Evolutionary conservation across 2,888 invertebrate species (phyloP).

Genomic region (Papilio gigon): DNA sequence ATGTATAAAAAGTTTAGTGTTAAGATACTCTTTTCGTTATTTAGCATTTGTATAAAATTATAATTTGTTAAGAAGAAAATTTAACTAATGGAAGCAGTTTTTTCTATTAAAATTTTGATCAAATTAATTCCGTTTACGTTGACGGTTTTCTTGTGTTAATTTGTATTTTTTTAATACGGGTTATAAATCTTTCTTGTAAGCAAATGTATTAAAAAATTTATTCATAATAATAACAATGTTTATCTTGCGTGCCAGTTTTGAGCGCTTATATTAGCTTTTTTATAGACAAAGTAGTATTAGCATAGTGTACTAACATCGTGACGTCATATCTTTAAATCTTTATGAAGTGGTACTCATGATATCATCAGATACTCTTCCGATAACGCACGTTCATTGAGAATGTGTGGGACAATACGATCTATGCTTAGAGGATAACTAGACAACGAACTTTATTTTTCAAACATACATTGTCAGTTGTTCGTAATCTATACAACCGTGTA

Average conservation of each 20-base stretch:
- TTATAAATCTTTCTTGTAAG: neutral
- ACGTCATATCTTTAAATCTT: slow-evolving; percentile 16
- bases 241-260: neutral
- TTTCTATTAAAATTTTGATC: too few species aligned
- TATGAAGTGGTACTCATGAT: slow-evolving; percentile 9
- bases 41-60: neutral
- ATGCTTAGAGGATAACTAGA: neutral
- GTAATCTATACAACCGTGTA: slow-evolving; percentile 1
- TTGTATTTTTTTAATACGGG: neutral
- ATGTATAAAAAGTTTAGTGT: neutral
- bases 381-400: slow-evolving; percentile 10
- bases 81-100: neutral
- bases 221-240: neutral
- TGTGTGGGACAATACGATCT: neutral
- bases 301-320: neutral
- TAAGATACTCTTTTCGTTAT: neutral
- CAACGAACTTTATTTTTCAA: slow-evolving; percentile 10
- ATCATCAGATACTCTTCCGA: slow-evolving; percentile 15
- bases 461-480: neutral
- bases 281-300: slow-evolving; percentile 11
- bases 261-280: neutral
- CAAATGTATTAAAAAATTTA: neutral
- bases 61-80: neutral
- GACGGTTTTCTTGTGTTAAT: too few species aligned
- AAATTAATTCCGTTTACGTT: too few species aligned